A percentile compares a stretch with the other conserved stretches of the same genome.
phyloP scores from a whole-genome alignment of 2,888 invertebrate genomes.

The Leptinotarsa tumamoca region DNA sequence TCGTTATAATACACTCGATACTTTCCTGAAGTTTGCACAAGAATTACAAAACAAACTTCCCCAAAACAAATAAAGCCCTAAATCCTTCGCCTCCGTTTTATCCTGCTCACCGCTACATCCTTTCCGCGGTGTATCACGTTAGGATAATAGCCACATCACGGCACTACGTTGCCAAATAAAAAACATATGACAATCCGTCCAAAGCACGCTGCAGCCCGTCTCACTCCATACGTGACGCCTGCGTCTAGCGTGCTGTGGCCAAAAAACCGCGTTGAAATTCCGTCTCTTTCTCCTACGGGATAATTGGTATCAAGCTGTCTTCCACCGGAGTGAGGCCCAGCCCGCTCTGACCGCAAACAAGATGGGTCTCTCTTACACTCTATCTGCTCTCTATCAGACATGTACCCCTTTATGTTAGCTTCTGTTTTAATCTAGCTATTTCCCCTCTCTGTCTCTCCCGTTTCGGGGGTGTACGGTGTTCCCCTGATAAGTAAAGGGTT shows the following conservation, averaged over 20 bases:
- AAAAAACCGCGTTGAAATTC: slow-evolving; percentile 65
- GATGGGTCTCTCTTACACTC: slow-evolving; percentile 71
- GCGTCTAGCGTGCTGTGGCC: slow-evolving; percentile 65
- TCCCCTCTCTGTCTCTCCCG: slow-evolving; percentile 58
- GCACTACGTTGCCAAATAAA: slow-evolving; percentile 61
- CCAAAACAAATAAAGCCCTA: slow-evolving; percentile 43
- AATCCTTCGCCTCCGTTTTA: slow-evolving; percentile 44
- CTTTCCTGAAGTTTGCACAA: slow-evolving; percentile 45
- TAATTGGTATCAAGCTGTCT: slow-evolving; percentile 76
- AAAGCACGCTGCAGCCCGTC: slow-evolving; percentile 50
- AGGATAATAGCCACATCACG: slow-evolving; percentile 65
- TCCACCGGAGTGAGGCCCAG: slow-evolving; percentile 77
- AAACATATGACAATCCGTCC: slow-evolving; percentile 61
- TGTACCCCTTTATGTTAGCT: slow-evolving; percentile 66
- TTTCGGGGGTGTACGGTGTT: slow-evolving; percentile 49
- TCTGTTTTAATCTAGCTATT: slow-evolving; percentile 66
- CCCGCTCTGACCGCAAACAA: slow-evolving; percentile 78
- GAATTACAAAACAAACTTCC: slow-evolving; percentile 46
- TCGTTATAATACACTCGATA: slow-evolving; percentile 34
- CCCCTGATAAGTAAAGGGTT: slow-evolving; percentile 68
- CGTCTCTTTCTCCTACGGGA: slow-evolving; percentile 66
- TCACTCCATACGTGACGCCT: slow-evolving; percentile 62
- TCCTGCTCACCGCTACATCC: slow-evolving; percentile 47
- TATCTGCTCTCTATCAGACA: slow-evolving; percentile 65
- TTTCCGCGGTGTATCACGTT: slow-evolving; percentile 48